Percentiles rank a stretch among this genome's conserved stretches.
Conservation (phyloP, 2,888 invertebrate species). For the Agrochola lota region DNA sequence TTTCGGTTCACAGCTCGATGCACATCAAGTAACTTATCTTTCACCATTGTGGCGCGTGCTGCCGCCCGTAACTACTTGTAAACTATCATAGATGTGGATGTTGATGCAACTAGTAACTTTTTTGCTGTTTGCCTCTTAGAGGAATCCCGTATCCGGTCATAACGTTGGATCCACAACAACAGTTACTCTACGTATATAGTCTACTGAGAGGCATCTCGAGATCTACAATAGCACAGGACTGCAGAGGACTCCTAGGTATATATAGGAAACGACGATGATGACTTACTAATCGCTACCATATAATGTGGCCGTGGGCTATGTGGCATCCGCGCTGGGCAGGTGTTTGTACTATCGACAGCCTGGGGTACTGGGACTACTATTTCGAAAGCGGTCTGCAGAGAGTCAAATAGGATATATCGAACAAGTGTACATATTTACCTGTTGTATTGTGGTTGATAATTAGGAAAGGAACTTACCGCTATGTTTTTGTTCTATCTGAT, state of each 20-base stretch:
- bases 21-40: constrained; percentile 90
- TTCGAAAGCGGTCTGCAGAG: too few relatives aligned
- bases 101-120: constrained; percentile 43
- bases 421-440: neutral
- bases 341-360: too few relatives aligned
- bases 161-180: neutral
- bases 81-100: constrained; percentile 75
- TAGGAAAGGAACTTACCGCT: too few relatives aligned
- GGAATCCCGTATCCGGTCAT: constrained; percentile 1
- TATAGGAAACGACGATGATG: neutral
- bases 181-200: neutral
- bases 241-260: too few relatives aligned
- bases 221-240: neutral
- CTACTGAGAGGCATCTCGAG: neutral
- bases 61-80: constrained; percentile 76
- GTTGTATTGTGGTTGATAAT: neutral
- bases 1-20: constrained; percentile 90
- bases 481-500: neutral
- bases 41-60: constrained; percentile 90
- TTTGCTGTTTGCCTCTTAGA: constrained; percentile 48
- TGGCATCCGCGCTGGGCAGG: neutral
- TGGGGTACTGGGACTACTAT: too few relatives aligned
- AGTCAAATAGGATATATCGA: neutral
- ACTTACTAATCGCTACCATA: neutral
- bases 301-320: neutral